Evolutionary conservation across 2,797 vertebrate genomes (phyloP).

Genomic region (Phataginus tricuspis): DNA sequence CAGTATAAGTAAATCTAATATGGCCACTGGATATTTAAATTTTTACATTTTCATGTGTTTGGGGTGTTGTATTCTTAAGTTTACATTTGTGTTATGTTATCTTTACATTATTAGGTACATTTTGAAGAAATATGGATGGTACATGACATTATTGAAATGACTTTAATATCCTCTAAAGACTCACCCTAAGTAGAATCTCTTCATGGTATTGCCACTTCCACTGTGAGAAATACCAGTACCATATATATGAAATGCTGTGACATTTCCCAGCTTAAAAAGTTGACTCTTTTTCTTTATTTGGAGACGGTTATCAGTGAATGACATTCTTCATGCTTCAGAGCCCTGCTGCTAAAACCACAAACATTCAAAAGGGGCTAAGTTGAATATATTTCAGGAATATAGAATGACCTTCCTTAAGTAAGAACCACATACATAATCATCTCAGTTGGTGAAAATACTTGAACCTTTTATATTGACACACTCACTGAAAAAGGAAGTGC

Average conservation of each 20-base stretch:
- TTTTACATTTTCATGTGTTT: not conserved
- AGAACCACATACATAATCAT: not conserved
- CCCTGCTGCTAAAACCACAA: not conserved
- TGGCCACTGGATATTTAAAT: not conserved
- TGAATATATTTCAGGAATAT: not conserved
- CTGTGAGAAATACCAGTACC: not conserved
- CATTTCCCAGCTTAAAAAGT: slow-evolving; percentile 2
- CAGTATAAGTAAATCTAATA: not conserved
- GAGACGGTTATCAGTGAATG: not conserved
- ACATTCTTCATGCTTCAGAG: not conserved
- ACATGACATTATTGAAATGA: not conserved
- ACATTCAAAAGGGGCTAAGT: not conserved
- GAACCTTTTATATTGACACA: not conserved
- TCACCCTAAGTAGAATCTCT: not conserved
- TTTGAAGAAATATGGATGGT: not conserved
- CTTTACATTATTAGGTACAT: not conserved
- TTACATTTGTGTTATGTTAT: not conserved
- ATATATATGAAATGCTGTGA: not conserved
- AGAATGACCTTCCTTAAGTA: not conserved
- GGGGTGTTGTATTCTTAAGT: not conserved
- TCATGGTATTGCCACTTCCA: not conserved
- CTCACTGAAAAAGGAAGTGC: not conserved
- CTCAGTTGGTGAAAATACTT: not conserved
- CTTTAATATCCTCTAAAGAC: not conserved
- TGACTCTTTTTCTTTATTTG: not conserved